Percentiles rank a stretch among this genome's conserved stretches.
These are phyloP conservation scores for Periophthalmus magnuspinnatus DNA, from an alignment of 2,797 vertebrate species.

Conservation along the genomic window DNA sequence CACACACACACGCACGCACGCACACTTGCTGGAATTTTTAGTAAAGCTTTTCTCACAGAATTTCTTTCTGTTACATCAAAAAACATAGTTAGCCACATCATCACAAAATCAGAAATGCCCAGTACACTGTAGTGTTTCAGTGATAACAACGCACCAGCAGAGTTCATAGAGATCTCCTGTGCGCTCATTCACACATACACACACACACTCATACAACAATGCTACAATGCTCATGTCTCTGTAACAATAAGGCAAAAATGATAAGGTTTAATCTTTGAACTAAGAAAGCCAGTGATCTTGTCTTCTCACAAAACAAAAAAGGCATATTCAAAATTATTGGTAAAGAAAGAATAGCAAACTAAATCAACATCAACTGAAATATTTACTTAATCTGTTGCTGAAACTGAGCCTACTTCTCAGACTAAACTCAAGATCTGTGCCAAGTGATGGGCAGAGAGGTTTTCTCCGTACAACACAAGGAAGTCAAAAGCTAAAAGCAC, in stretches of 20 bases:
- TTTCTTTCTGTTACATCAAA: constrained; percentile 58
- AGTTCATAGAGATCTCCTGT: constrained; percentile 35
- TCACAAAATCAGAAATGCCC: constrained; percentile 59
- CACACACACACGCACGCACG: constrained; percentile 62
- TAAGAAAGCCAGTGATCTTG: constrained; percentile 83
- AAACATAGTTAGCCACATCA: constrained; percentile 64
- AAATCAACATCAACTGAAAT: constrained; percentile 64
- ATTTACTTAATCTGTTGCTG: constrained; percentile 59
- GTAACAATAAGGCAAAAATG: constrained; percentile 83
- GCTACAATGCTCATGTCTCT: constrained; percentile 81
- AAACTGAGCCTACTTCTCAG: constrained; percentile 49
- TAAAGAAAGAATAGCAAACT: constrained; percentile 78
- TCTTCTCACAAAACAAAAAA: constrained; percentile 77
- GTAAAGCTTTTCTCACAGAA: constrained; percentile 87
- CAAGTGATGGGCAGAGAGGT: constrained; percentile 49
- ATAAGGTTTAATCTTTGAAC: constrained; percentile 77
- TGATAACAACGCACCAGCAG: constrained; percentile 65
- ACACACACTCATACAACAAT: constrained; percentile 40
- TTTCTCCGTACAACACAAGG: constrained; percentile 30
- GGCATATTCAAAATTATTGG: constrained; percentile 75
- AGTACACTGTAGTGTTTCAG: constrained; percentile 68
- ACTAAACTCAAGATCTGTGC: constrained; percentile 50
- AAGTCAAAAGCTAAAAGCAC: constrained; percentile 56
- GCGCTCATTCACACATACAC: constrained; percentile 21
- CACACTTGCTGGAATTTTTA: constrained; percentile 83